phyloP scores from a whole-genome alignment of 2,888 invertebrate species.

The Xestia rhomboidea region DNA sequence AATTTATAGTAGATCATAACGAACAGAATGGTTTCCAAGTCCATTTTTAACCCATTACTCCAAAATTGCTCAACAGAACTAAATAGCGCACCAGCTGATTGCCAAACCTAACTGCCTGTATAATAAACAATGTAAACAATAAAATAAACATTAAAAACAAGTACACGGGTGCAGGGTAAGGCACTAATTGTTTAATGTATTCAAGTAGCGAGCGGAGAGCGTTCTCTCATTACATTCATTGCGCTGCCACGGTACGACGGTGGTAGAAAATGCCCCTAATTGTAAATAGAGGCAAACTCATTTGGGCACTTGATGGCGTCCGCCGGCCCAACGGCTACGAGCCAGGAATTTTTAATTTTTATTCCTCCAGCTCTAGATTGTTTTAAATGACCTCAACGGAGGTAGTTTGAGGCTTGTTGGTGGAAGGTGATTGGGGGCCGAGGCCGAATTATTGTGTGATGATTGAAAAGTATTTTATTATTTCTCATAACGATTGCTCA shows the following conservation, averaged over 20 bases:
- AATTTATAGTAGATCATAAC: background rate
- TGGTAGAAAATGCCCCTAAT: constrained; percentile 72
- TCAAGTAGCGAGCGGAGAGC: constrained; percentile 71
- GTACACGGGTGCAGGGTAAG: constrained; percentile 56
- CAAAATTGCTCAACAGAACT: constrained; percentile 8
- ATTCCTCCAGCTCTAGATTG: constrained; percentile 63
- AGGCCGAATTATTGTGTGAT: background rate
- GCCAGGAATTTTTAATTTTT: constrained; percentile 81
- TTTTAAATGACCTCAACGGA: constrained; percentile 56
- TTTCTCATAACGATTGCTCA: background rate
- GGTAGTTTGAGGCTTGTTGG: constrained; percentile 35
- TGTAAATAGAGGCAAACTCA: constrained; percentile 82
- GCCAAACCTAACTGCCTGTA: constrained; percentile 49
- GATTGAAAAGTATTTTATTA: background rate
- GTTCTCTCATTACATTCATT: constrained; percentile 77
- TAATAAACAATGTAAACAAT: constrained; percentile 68
- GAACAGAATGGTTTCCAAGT: background rate
- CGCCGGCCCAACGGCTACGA: constrained; percentile 68
- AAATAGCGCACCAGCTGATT: constrained; percentile 52
- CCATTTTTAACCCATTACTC: background rate
- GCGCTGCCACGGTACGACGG: constrained; percentile 52
- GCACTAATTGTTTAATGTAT: constrained; percentile 80
- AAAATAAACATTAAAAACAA: constrained; percentile 70
- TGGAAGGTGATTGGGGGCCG: background rate
- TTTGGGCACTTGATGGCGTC: constrained; percentile 79